phyloP scores from a whole-genome alignment of 2,888 invertebrate species.

The Sabatieria punctata region DNA sequence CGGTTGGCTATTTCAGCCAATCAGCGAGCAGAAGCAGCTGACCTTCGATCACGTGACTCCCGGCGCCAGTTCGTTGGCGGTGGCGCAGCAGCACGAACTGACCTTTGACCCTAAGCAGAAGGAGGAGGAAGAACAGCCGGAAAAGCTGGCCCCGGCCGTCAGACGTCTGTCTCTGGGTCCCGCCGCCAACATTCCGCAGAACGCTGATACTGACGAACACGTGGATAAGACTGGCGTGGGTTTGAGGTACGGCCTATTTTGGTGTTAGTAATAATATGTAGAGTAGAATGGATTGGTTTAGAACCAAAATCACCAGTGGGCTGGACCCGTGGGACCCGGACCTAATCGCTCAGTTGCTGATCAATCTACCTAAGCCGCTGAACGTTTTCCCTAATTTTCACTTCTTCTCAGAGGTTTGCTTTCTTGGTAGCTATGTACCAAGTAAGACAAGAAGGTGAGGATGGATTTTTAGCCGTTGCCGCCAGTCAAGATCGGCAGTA shows the following conservation, averaged over 20 bases:
- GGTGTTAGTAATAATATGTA: neutral
- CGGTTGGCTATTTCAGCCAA: neutral
- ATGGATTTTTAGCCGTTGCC: neutral
- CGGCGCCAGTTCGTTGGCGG: too few species aligned
- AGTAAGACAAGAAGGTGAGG: neutral
- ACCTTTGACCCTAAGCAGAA: neutral
- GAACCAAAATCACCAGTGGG: slow-evolving; percentile 28
- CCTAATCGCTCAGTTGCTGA: slow-evolving; percentile 49
- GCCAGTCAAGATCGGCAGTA: neutral
- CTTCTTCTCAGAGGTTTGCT: neutral
- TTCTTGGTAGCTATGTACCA: neutral
- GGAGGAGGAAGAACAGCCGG: neutral
- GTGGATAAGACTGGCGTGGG: neutral
- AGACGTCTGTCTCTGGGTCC: neutral
- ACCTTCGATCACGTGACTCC: neutral
- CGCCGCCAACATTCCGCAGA: neutral
- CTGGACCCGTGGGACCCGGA: slow-evolving; percentile 64
- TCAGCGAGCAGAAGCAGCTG: slow-evolving; percentile 2
- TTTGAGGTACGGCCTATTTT: neutral
- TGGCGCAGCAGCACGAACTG: too few species aligned
- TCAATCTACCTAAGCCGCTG: slow-evolving; percentile 34
- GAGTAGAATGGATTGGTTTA: neutral
- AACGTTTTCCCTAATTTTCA: neutral
- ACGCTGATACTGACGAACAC: neutral
- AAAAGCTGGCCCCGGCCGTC: neutral